phyloP scores from a whole-genome alignment of 2,797 vertebrate genomes.

The Chrosomus eos region DNA sequence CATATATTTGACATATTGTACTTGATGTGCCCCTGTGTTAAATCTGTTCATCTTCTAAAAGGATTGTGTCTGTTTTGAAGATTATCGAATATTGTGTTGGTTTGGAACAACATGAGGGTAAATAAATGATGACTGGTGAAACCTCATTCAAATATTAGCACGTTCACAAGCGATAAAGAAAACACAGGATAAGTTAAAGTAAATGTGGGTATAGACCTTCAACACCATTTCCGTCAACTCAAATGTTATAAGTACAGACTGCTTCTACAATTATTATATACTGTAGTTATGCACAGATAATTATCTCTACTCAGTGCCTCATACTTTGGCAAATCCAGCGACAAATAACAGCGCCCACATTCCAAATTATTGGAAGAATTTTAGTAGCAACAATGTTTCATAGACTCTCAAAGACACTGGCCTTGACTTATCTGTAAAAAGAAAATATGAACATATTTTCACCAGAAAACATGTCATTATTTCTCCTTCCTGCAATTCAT shows the following conservation, averaged over 20 bases:
- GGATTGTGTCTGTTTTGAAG: not conserved
- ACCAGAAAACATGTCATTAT: not conserved
- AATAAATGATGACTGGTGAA: not conserved
- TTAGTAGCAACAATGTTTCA: not conserved
- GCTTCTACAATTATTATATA: not conserved
- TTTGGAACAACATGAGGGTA: not conserved
- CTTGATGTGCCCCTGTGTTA: not conserved
- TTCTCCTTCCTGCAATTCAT: not conserved
- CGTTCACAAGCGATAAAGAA: not conserved
- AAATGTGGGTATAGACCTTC: not conserved
- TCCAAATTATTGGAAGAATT: not conserved
- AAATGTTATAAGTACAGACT: not conserved
- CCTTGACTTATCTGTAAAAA: not conserved
- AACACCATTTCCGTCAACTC: not conserved
- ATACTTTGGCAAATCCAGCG: not conserved
- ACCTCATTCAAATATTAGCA: not conserved
- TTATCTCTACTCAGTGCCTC: not conserved
- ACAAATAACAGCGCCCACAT: not conserved
- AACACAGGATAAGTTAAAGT: not conserved
- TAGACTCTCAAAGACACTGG: not conserved
- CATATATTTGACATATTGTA: not conserved
- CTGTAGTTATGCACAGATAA: not conserved
- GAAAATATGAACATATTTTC: not conserved
- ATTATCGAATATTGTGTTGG: not conserved
- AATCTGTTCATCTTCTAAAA: not conserved